These are phyloP conservation scores for Euwallacea similis DNA, from an alignment of 1,140 invertebrate genomes.

Conservation along the genomic window DNA sequence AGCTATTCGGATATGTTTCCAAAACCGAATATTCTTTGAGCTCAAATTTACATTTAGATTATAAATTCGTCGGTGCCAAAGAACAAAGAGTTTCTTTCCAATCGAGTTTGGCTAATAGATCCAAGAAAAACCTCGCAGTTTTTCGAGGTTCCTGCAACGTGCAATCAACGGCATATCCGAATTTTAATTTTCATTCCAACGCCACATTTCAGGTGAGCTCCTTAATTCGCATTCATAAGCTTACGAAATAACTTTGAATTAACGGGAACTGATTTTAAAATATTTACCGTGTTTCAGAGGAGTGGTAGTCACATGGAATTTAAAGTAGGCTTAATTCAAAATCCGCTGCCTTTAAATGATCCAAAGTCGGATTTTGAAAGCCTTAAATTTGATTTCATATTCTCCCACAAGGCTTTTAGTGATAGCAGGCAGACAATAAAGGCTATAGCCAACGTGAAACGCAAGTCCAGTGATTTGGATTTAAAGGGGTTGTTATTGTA, in stretches of 20 bases:
- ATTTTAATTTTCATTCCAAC: slow-evolving; percentile 71
- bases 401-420: slow-evolving; percentile 55
- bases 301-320: slow-evolving; percentile 60
- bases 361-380: slow-evolving; percentile 59
- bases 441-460: slow-evolving; percentile 50
- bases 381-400: slow-evolving; percentile 58
- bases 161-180: slow-evolving; percentile 73
- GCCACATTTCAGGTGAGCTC: slow-evolving; percentile 63
- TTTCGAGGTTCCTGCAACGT: slow-evolving; percentile 64
- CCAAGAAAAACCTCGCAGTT: slow-evolving; percentile 61
- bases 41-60: slow-evolving; percentile 65
- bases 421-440: slow-evolving; percentile 52
- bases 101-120: slow-evolving; percentile 65
- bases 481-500: slow-evolving; percentile 54
- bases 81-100: slow-evolving; percentile 70
- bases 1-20: slow-evolving; percentile 69
- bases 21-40: slow-evolving; percentile 57
- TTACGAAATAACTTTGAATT: slow-evolving; percentile 6
- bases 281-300: slow-evolving; percentile 51
- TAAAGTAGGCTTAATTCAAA: slow-evolving; percentile 53
- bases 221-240: background rate
- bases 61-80: slow-evolving; percentile 67
- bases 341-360: slow-evolving; percentile 41
- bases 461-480: slow-evolving; percentile 54
- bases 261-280: slow-evolving; percentile 13